These are phyloP conservation scores for Eucriotettix oculatus DNA, from an alignment of 2,888 invertebrate genomes.

Conservation along the genomic window DNA sequence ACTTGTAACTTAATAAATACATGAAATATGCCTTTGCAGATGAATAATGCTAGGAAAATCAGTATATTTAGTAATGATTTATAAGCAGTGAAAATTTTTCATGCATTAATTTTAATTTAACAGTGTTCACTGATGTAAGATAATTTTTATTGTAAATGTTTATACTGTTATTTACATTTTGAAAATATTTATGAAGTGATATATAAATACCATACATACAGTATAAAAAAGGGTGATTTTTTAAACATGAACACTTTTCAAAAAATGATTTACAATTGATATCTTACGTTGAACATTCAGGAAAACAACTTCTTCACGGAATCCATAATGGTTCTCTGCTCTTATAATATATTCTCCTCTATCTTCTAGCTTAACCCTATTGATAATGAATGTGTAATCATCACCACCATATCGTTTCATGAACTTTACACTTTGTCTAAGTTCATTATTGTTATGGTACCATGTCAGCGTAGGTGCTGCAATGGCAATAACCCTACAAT, in stretches of 20 bases:
- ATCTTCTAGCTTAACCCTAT: slow-evolving; percentile 87
- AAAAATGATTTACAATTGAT: background rate
- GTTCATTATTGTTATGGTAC: slow-evolving; percentile 83
- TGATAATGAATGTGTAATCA: slow-evolving; percentile 94
- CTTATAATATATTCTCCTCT: slow-evolving; percentile 94
- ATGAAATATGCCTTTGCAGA: too few relatives aligned
- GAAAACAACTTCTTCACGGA: slow-evolving; percentile 90
- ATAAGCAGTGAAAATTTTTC: too few relatives aligned
- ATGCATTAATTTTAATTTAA: too few relatives aligned
- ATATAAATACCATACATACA: background rate
- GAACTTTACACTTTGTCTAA: slow-evolving; percentile 94
- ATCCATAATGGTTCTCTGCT: slow-evolving; percentile 93
- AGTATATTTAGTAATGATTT: too few relatives aligned
- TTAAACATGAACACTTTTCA: background rate
- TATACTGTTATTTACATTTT: background rate
- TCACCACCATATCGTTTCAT: slow-evolving; percentile 96
- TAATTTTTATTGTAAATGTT: too few relatives aligned
- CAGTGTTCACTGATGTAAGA: too few relatives aligned
- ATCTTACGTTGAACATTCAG: slow-evolving; percentile 83
- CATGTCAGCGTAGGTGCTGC: slow-evolving; percentile 92
- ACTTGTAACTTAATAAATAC: too few relatives aligned
- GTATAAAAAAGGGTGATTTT: background rate
- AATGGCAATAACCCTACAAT: slow-evolving; percentile 88
- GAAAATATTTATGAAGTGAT: background rate
- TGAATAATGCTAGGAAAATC: too few relatives aligned